These are phyloP conservation scores for Temnopleurus reevesii DNA, from an alignment of 53 echinoderm and acorn worm species.

Conservation along the genomic window DNA sequence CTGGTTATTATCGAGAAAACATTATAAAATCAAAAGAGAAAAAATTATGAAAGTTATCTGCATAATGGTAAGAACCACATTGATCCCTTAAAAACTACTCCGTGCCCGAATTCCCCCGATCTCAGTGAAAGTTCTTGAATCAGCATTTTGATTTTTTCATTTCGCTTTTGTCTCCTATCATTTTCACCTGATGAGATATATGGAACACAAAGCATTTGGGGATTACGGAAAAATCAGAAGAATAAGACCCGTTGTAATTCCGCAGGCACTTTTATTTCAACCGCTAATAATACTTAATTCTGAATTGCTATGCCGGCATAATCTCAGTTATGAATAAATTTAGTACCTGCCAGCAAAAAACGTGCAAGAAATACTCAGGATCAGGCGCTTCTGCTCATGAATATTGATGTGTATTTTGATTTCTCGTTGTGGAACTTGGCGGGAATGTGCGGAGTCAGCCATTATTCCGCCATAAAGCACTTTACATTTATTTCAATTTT, in stretches of 20 bases:
- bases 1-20: neutral
- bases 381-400: slow-evolving; percentile 31
- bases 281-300: slow-evolving; percentile 51
- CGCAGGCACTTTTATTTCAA: slow-evolving; percentile 47
- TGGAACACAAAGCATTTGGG: neutral
- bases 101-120: neutral
- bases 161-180: neutral
- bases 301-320: neutral
- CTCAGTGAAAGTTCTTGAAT: neutral
- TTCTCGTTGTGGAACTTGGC: neutral
- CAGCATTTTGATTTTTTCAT: neutral
- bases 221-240: neutral
- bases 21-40: neutral
- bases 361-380: neutral
- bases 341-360: slow-evolving; percentile 2
- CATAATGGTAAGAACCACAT: neutral
- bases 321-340: slow-evolving; percentile 52
- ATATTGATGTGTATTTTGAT: slow-evolving; percentile 30
- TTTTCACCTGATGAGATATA: neutral
- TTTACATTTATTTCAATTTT: slow-evolving; percentile 45
- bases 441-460: neutral
- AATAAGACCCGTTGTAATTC: slow-evolving; percentile 1
- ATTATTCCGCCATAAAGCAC: neutral
- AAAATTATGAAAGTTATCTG: neutral
- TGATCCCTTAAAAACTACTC: neutral